Evolutionary conservation across 1,140 invertebrate species (phyloP).

Genomic region (Calliphora vicina): DNA sequence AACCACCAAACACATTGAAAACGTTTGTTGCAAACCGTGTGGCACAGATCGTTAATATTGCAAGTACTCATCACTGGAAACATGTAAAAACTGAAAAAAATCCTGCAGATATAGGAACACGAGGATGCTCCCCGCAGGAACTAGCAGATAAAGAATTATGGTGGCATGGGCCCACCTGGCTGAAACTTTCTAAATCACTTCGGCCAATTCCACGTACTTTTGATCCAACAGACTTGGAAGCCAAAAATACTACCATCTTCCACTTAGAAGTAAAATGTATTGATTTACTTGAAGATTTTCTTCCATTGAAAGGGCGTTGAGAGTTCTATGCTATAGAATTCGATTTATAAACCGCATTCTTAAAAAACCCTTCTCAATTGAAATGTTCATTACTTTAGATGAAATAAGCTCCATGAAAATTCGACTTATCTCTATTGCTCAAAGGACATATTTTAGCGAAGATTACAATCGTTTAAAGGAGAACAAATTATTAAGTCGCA

Average conservation of each 20-base stretch:
- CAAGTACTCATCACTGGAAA: too few species aligned
- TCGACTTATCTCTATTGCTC: neutral
- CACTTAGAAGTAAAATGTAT: too few species aligned
- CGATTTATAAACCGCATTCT: constrained; percentile 32
- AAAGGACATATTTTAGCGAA: neutral
- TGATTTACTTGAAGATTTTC: too few species aligned
- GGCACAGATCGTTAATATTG: neutral
- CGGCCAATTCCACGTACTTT: neutral
- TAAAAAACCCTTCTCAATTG: neutral
- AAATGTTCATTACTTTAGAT: neutral
- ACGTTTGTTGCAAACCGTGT: constrained; percentile 43
- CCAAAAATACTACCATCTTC: too few species aligned
- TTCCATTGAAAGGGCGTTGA: too few species aligned
- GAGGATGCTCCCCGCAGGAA: neutral
- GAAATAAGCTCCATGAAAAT: neutral
- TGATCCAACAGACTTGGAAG: too few species aligned
- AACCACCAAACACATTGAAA: constrained; percentile 46
- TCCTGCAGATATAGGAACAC: constrained; percentile 27
- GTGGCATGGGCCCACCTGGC: constrained; percentile 41
- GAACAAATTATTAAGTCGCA: neutral
- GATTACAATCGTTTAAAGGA: neutral
- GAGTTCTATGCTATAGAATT: neutral
- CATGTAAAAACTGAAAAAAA: too few species aligned
- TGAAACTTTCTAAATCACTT: too few species aligned
- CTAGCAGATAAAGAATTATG: constrained; percentile 42